Evolutionary conservation across 2,113 vertebrate genomes (phyloP), one percentile per base, ranked within the genome.

Genomic region (Anser brachyrhynchus): DNA sequence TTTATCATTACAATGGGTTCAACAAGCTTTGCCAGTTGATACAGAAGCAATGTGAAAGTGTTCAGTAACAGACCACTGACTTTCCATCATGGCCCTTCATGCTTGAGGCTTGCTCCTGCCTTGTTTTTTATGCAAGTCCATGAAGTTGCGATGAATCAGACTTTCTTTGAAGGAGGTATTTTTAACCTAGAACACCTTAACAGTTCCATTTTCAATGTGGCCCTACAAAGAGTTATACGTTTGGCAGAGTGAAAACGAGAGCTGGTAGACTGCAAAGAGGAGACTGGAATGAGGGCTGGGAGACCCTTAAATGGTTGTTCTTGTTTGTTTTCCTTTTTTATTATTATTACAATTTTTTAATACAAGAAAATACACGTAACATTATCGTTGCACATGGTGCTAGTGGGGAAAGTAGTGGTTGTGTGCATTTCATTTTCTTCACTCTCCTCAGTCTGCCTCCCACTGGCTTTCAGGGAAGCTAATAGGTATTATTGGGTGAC

Each of bases 361-460:
- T 41, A 33, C 8, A 46, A 49, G 52, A 71, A 94, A 81, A 54
- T 49, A 5, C 6, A 37, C 0, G 0, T 10, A 23, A 20, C 0
- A 1, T 23, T 69, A 20, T 62, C 67, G 23, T 35, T 77, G 7
- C 1, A 23, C 3, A 0, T 41, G 33, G 43, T 54, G n/a, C 43
- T 70, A 25, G 22, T 29, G 44, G 41, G 51, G 21, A 89, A 4
- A 21, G 33, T 29, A 49, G 17, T 8, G 23, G 3, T 23, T 77
- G 5, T 20, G 25, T 54, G 67, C 10, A 22, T 82, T 16, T 59
- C 28, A 4, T 1, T 49, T 65, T 71, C 73, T 92, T 89, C 11
- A 22, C 43, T 21, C 19, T 83, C 10, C 13, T 6, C 31, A 35
- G 9, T 64, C 75, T 80, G 26, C 35, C 16, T 73, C n/a, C 43